phyloP scores from a whole-genome alignment of 2,797 vertebrate species.

The Hylomyscus alleni region DNA sequence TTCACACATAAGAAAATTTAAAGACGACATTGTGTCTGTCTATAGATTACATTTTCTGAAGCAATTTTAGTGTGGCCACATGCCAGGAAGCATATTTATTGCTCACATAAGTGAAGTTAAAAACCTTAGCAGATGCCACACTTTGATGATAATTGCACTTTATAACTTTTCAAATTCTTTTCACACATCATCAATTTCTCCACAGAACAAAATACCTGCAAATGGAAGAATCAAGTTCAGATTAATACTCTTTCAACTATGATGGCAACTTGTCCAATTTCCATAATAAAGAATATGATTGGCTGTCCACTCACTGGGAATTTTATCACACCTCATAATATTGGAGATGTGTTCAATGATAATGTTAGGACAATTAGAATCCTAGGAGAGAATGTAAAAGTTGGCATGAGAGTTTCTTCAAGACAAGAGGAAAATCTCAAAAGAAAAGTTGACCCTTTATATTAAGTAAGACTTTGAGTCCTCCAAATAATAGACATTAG shows the following conservation, averaged over 20 bases:
- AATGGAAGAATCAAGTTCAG: conserved; percentile 14
- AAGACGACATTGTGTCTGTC: background rate
- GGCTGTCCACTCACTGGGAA: background rate
- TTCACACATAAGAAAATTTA: conserved; percentile 16
- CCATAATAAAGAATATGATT: background rate
- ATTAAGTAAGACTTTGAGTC: background rate
- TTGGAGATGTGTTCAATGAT: background rate
- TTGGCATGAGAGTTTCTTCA: background rate
- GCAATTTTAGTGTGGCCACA: background rate
- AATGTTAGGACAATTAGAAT: background rate
- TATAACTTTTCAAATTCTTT: conserved; percentile 44
- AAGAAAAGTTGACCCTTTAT: conserved; percentile 1
- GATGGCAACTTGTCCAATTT: conserved; percentile 3
- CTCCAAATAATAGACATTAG: conserved; percentile 13
- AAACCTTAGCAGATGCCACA: background rate
- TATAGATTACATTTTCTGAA: background rate
- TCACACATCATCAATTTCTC: background rate
- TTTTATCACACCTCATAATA: background rate
- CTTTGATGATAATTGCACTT: conserved; percentile 37
- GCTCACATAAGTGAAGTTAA: background rate
- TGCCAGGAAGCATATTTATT: background rate
- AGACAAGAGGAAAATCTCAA: conserved; percentile 14
- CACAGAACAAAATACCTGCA: background rate
- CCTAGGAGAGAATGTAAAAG: background rate
- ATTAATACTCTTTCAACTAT: background rate